phyloP scores from a whole-genome alignment of 2,888 invertebrate species.

The Gymnocheta viridis region DNA sequence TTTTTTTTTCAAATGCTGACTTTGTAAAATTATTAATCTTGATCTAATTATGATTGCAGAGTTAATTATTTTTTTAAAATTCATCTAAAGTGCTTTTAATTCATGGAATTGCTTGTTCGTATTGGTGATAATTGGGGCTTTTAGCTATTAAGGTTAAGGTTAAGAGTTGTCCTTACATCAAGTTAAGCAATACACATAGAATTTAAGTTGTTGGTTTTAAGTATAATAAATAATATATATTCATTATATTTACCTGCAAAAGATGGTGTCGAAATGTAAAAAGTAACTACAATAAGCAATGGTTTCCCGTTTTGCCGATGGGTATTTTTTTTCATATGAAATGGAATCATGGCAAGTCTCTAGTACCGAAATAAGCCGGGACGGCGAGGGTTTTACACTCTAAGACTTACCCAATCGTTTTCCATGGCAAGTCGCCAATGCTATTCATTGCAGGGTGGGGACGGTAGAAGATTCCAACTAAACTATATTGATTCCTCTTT shows the following conservation, averaged over 20 bases:
- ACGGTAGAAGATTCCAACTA: too few relatives aligned
- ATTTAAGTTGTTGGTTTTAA: neutral
- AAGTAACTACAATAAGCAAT: too few relatives aligned
- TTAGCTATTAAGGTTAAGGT: neutral
- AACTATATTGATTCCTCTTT: too few relatives aligned
- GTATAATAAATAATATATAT: neutral
- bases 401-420: too few relatives aligned
- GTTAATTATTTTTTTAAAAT: neutral
- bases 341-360: too few relatives aligned
- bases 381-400: too few relatives aligned
- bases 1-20: neutral
- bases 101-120: neutral
- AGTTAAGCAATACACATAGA: neutral
- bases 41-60: neutral
- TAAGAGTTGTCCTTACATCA: neutral
- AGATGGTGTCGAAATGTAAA: too few relatives aligned
- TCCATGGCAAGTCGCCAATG: too few relatives aligned
- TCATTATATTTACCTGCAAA: neutral
- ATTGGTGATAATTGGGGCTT: neutral
- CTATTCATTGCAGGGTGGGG: too few relatives aligned
- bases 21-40: neutral
- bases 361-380: too few relatives aligned
- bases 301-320: too few relatives aligned
- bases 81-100: neutral
- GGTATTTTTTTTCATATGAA: too few relatives aligned